Evolutionary conservation across 2,797 vertebrate genomes (phyloP).

Genomic region (Mormyrus proboscirostris): DNA sequence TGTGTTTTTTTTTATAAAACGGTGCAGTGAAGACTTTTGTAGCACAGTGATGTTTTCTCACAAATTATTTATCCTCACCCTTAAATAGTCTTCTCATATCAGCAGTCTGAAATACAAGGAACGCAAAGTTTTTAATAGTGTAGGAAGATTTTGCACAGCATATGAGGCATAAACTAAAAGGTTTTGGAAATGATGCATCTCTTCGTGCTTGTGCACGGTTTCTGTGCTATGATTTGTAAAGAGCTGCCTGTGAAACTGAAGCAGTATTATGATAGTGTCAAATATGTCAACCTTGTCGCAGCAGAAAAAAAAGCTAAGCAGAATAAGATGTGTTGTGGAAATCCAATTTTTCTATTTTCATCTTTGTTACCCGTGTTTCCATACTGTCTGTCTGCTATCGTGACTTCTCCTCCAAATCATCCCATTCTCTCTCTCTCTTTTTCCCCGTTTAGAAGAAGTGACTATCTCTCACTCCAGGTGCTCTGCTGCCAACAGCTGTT

Average conservation of each 20-base stretch:
- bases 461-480: not conserved
- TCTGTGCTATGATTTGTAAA: not conserved
- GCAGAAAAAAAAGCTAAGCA: not conserved
- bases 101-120: conserved; percentile 52
- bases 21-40: conserved; percentile 27
- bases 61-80: conserved; percentile 57
- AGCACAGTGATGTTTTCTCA: conserved; percentile 39
- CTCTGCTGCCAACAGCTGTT: not conserved
- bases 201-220: not conserved
- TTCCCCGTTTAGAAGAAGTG: not conserved
- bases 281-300: not conserved
- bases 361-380: not conserved
- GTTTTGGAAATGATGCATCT: not conserved
- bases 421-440: too few relatives aligned
- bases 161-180: not conserved
- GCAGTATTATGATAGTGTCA: not conserved
- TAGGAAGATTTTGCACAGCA: not conserved
- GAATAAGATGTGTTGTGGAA: not conserved
- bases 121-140: conserved; percentile 17
- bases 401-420: conserved; percentile 3
- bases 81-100: conserved; percentile 63
- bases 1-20: not conserved
- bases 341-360: not conserved
- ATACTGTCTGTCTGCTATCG: not conserved
- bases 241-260: not conserved